Evolutionary conservation across 2,888 invertebrate genomes (phyloP).

Genomic region (Meteorus colon): DNA sequence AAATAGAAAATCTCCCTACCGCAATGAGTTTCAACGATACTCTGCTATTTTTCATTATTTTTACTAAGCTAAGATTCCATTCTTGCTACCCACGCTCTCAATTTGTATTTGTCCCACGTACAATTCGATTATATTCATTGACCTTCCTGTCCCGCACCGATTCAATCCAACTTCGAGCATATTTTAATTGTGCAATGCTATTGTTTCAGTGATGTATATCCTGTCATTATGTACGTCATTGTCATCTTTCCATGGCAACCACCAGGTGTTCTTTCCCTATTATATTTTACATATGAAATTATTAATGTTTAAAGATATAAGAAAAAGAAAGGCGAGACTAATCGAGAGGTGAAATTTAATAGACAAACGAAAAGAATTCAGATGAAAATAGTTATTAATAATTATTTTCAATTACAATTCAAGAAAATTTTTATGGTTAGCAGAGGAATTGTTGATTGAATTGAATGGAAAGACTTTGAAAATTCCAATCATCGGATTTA

Average conservation of each 20-base stretch:
- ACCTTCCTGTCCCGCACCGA: background rate
- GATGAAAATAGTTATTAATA: no score
- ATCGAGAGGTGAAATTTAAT: no score
- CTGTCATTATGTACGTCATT: conserved; percentile 10
- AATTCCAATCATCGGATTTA: no score
- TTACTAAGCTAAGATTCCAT: background rate
- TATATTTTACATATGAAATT: background rate
- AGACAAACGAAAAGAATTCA: no score
- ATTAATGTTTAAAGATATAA: background rate
- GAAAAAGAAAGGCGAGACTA: no score
- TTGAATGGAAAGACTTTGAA: no score
- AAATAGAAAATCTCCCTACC: conserved; percentile 34
- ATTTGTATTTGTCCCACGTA: conserved; percentile 25
- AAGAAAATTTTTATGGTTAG: no score
- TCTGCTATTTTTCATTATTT: background rate
- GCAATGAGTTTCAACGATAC: background rate
- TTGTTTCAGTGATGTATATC: background rate
- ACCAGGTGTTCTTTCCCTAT: conserved; percentile 22
- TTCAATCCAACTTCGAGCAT: background rate
- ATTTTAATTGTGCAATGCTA: conserved; percentile 10
- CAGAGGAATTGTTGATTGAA: no score
- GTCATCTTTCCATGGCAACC: background rate
- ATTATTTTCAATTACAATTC: no score
- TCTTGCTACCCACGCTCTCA: background rate
- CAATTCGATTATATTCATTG: conserved; percentile 9